These are phyloP conservation scores for Dinoponera quadriceps DNA, from an alignment of 1,140 invertebrate species.

Conservation along the genomic window DNA sequence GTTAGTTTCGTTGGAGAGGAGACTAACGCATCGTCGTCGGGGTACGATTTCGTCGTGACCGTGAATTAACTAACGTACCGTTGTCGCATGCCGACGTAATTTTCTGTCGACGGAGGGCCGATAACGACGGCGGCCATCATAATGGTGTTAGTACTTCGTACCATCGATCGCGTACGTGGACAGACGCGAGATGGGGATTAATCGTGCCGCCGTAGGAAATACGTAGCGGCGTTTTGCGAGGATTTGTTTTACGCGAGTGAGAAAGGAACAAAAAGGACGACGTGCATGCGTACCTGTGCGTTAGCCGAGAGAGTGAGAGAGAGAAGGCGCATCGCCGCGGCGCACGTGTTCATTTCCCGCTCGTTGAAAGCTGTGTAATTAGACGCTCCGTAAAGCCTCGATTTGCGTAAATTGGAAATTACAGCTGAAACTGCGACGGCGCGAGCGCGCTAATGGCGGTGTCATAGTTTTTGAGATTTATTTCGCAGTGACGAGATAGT, in stretches of 20 bases:
- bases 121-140: neutral
- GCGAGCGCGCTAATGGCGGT: neutral
- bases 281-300: too few relatives aligned
- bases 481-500: neutral
- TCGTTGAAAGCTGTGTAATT: conserved; percentile 26
- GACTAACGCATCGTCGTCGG: too few relatives aligned
- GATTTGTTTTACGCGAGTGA: neutral
- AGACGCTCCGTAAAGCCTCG: conserved; percentile 13
- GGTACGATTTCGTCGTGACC: conserved; percentile 41
- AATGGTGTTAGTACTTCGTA: conserved; percentile 6
- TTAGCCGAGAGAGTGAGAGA: too few relatives aligned
- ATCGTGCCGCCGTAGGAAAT: neutral
- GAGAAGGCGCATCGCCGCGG: too few relatives aligned
- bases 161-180: neutral
- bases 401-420: conserved; percentile 33
- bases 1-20: too few relatives aligned
- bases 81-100: neutral
- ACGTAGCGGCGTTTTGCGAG: neutral
- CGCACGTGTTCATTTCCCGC: neutral
- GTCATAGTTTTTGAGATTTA: conserved; percentile 28
- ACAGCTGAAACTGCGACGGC: neutral
- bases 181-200: conserved; percentile 6
- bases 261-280: too few relatives aligned
- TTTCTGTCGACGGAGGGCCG: conserved; percentile 39
- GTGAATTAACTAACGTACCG: conserved; percentile 66